Conservation (phyloP, 1,140 invertebrate species). For the Eumeta japonica region DNA sequence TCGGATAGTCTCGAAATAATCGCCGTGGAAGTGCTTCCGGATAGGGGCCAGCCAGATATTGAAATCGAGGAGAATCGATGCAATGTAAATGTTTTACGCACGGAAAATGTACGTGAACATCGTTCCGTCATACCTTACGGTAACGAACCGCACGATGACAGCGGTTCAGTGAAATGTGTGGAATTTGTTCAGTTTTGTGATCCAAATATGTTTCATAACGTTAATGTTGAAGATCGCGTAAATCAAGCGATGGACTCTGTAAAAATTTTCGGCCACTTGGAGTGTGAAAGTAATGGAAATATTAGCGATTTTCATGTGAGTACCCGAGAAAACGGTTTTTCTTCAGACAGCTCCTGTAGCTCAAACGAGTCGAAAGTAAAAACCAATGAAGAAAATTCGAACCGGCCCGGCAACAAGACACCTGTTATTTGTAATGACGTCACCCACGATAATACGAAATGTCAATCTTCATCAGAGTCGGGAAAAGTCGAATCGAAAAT, state of each 20-base stretch:
- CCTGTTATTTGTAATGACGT: too few relatives aligned
- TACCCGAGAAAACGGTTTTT: not conserved
- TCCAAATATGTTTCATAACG: slow-evolving; percentile 45
- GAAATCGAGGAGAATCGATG: not conserved
- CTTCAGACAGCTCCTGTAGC: not conserved
- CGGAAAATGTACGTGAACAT: too few relatives aligned
- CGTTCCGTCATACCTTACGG: slow-evolving; percentile 31
- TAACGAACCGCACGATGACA: slow-evolving; percentile 3
- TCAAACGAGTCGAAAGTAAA: too few relatives aligned
- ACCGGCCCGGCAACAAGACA: not conserved
- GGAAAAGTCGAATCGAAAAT: not conserved
- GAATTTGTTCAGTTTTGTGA: slow-evolving; percentile 42
- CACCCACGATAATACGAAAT: not conserved
- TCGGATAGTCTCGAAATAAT: slow-evolving; percentile 42
- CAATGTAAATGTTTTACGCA: not conserved
- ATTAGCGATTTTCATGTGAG: too few relatives aligned
- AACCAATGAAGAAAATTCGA: not conserved
- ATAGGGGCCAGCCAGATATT: too few relatives aligned
- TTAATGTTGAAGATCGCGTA: slow-evolving; percentile 15
- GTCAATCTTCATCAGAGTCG: not conserved
- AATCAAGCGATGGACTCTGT: not conserved
- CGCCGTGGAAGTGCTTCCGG: slow-evolving; percentile 28
- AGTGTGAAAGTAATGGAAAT: too few relatives aligned
- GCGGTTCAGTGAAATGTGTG: slow-evolving; percentile 16
- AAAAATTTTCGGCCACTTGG: too few relatives aligned